A percentile compares a stretch with the other conserved stretches of the same genome.
Evolutionary conservation across 2,888 invertebrate genomes (phyloP).

Genomic region (Melinaea menophilus): DNA sequence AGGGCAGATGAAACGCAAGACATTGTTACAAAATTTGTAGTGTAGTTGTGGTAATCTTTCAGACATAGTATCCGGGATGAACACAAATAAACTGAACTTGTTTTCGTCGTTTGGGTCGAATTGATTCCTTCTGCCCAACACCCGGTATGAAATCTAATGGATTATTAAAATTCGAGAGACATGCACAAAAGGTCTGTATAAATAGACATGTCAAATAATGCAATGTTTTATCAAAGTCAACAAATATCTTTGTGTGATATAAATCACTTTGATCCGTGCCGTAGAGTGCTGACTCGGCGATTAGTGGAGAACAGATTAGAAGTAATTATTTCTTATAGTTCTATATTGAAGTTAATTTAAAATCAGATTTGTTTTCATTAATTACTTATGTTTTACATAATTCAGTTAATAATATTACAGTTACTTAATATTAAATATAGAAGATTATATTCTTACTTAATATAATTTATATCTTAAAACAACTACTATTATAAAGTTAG

Average conservation of each 20-base stretch:
- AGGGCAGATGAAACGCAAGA: constrained; percentile 16
- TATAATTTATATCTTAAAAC: no score
- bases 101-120: constrained; percentile 56
- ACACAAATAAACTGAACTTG: constrained; percentile 54
- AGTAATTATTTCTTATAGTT: neutral
- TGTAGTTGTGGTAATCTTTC: constrained; percentile 43
- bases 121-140: constrained; percentile 54
- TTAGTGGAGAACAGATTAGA: constrained; percentile 6
- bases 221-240: constrained; percentile 18
- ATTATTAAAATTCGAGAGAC: constrained; percentile 31
- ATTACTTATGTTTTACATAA: neutral
- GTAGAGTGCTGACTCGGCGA: constrained; percentile 32
- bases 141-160: constrained; percentile 44
- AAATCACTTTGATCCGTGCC: constrained; percentile 28
- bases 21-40: constrained; percentile 39
- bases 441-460: no score
- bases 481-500: no score
- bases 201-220: constrained; percentile 30
- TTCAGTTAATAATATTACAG: no score
- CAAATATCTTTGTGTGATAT: constrained; percentile 18
- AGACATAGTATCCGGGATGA: constrained; percentile 49
- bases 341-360: neutral
- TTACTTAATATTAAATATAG: no score
- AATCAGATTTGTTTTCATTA: neutral
- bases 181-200: constrained; percentile 25